Evolutionary conservation across 2,888 invertebrate species (phyloP), one percentile per base, ranked within the genome.

Genomic region (Imbricaverruca yamaguchii): DNA sequence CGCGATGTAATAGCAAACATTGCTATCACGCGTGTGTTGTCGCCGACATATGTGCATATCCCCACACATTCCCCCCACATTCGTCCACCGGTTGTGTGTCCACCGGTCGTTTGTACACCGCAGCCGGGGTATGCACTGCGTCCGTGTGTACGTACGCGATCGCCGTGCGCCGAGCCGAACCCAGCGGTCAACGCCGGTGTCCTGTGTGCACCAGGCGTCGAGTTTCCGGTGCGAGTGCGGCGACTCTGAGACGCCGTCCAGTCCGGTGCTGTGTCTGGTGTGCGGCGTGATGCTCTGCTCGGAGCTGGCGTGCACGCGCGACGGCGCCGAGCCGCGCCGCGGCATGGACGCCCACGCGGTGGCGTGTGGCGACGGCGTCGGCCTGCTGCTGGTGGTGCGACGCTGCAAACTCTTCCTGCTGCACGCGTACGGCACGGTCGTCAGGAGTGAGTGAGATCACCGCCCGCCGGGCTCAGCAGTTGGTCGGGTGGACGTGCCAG

Each of bases 241-340:
- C 55, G 74, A 74, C 53, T 15, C 11, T 57, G 79, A 57, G 23
- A 13, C 57, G 23, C 15, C 95, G 84, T 92, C 97, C 85, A 94
- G 96, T 85, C 98, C 99, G 12, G 97, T 98, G 0, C 94, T 98
- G 93, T 99, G 99, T 87, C 91, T 99, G 83, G 93, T 96, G 25
- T 99, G 99, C 87, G 97, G 98, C 7, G 91, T 92, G 86, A 94
- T 98, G 87, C 89, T 99, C 81, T 99, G 99, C 88, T 98, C 97
- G 12, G 98, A 98, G 55, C 23, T 57, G 57, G 15, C 57, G 23
- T 79, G 57, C 57, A 25, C 57, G 13, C 79, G 57, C 6, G 23
- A 59, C 23, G 55, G 57, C 12, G 57, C 11, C 18, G 9, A 6
- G 23, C 13, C 57, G 0, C 57, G 79, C 8, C 57, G 79, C 13